Evolutionary conservation across 2,797 vertebrate species (phyloP), one percentile per base, ranked within the genome.

Genomic region (Tenualosa ilisha): DNA sequence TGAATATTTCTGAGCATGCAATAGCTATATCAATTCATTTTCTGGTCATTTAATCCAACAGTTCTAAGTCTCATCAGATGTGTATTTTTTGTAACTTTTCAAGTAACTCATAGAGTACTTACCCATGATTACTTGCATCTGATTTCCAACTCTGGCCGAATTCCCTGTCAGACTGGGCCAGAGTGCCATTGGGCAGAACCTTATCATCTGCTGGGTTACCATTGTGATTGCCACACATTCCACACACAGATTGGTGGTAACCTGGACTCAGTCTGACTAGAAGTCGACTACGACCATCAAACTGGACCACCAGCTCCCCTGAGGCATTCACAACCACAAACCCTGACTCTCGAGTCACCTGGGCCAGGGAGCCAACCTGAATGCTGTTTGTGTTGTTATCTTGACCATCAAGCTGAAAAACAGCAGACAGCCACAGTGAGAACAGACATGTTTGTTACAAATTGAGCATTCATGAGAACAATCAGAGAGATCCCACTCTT

Each of bases 121-220:
- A 95, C 94, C 93, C 89, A 85, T 83, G 61, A 72, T 61, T 86
- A 86, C 94, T 94, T 53, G 81, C 91, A 15, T 87, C 0, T 81
- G 93, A 86, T 84, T 81, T 92, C 94, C 94, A 95, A 79, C 93
- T 87, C 0, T 89, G 37, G 24, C 94, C 94, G 88, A 94, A 94
- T 0, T 88, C 56, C 37, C 82, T 5, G 11, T 95, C 94, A 83
- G 91, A 91, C 40, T 46, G 81, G 26, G 92, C 91, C 20, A 61
- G 13, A 0, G 85, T 88, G 37, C 94, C 88, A 11, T 82, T 88
- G 0, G 91, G 93, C 3, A 91, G 81, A 2, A 81, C 20, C 81
- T 91, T 90, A 85, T 94, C 93, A 79, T 92, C 91, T 68, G 0
- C 46, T n/a, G 87, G 84, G 26, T 93, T 54, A 0, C 89, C 91